A percentile compares a stretch with the other conserved stretches of the same genome.
Evolutionary conservation across 2,888 invertebrate genomes (phyloP).

Genomic region (Ornithoptera priamus): DNA sequence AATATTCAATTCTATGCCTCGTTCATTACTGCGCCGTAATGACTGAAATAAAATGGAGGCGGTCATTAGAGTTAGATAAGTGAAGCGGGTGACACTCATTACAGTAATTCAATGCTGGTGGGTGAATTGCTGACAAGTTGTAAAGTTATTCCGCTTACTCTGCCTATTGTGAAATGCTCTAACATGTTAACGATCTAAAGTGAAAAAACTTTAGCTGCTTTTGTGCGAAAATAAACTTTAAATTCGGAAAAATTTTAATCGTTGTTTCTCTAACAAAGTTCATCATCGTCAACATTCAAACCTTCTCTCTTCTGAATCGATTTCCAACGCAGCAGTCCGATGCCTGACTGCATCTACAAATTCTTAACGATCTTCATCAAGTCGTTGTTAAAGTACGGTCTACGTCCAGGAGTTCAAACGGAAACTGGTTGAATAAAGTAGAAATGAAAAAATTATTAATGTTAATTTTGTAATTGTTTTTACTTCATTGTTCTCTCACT

Average conservation of each 20-base stretch:
- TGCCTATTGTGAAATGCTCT: neutral
- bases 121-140: constrained; percentile 52
- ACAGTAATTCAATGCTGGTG: constrained; percentile 43
- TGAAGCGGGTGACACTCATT: constrained; percentile 36
- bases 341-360: too few species aligned
- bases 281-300: too few species aligned
- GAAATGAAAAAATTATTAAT: too few species aligned
- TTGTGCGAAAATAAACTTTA: neutral
- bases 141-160: constrained; percentile 38
- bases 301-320: too few species aligned
- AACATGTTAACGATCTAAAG: constrained; percentile 1
- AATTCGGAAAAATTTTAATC: neutral
- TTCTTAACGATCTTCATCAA: too few species aligned
- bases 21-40: constrained; percentile 29
- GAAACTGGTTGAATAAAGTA: too few species aligned
- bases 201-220: neutral
- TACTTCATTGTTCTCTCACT: too few species aligned
- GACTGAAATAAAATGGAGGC: constrained; percentile 32
- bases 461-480: too few species aligned
- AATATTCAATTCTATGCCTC: constrained; percentile 15
- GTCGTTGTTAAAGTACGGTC: too few species aligned
- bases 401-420: too few species aligned
- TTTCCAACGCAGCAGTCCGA: too few species aligned
- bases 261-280: too few species aligned
- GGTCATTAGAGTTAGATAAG: constrained; percentile 32